A percentile compares a stretch with the other conserved stretches of the same genome.
phyloP scores from a whole-genome alignment of 2,113 vertebrate genomes.

The Dasypus novemcinctus region DNA sequence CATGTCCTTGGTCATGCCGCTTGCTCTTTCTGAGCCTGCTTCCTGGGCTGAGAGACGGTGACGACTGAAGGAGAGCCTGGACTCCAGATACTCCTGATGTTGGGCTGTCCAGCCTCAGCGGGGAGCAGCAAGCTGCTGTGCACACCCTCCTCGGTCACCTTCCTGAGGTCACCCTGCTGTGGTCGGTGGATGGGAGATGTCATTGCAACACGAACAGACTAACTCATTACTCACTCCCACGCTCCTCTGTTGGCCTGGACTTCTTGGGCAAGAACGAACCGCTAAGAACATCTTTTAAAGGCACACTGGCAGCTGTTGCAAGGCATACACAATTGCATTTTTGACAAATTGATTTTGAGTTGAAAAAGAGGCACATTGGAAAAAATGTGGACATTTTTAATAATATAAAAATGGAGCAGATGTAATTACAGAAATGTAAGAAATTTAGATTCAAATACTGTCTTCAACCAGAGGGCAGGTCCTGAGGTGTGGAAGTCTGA shows the following conservation, averaged over 20 bases:
- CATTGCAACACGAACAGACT: fast-evolving
- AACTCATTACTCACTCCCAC: fast-evolving
- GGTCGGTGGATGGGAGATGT: fast-evolving
- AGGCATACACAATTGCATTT: neutral
- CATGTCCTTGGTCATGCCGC: fast-evolving
- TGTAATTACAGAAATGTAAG: neutral
- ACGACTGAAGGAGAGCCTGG: neutral
- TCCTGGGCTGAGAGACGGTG: neutral
- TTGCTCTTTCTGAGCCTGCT: fast-evolving
- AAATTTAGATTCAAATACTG: neutral
- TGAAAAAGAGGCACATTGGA: neutral
- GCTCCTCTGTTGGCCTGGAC: no score
- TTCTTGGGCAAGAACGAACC: neutral
- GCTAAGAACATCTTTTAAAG: neutral
- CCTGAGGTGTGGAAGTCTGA: neutral
- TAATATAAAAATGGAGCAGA: neutral
- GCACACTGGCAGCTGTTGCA: neutral
- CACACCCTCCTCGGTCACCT: no score
- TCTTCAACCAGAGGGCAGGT: neutral
- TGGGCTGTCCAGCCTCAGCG: fast-evolving
- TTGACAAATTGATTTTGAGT: neutral
- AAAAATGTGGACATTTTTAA: neutral
- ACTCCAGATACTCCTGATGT: fast-evolving
- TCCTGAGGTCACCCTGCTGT: no score
- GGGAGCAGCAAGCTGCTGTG: neutral